These are phyloP conservation scores for Chaetorhynchus papuensis DNA, from an alignment of 2,113 vertebrate genomes.

Conservation along the genomic window DNA sequence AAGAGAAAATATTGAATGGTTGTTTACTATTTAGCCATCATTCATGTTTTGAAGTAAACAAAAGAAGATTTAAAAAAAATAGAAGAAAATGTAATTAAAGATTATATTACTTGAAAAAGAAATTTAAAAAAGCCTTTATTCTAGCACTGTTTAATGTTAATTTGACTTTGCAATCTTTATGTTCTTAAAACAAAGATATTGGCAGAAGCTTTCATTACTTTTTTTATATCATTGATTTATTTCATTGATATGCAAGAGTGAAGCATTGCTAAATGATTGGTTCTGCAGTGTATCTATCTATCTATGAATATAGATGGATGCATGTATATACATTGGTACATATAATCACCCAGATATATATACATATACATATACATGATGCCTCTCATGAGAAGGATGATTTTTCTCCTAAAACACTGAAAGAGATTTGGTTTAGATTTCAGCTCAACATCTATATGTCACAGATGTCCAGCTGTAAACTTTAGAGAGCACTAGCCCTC, in stretches of 20 bases:
- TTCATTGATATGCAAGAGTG: background rate
- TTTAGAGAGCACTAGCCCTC: background rate
- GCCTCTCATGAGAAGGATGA: background rate
- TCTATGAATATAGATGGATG: background rate
- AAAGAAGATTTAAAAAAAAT: background rate
- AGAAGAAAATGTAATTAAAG: background rate
- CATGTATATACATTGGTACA: background rate
- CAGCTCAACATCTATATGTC: background rate
- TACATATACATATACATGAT: background rate
- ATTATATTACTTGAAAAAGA: background rate
- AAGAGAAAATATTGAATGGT: background rate
- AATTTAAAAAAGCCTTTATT: background rate
- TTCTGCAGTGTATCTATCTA: background rate
- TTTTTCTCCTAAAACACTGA: background rate
- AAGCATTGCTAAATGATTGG: background rate
- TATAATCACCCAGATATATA: background rate
- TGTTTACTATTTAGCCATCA: background rate
- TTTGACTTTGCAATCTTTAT: background rate
- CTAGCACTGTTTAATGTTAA: background rate
- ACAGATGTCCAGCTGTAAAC: constrained; percentile 8
- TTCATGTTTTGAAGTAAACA: background rate
- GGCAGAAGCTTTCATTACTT: background rate
- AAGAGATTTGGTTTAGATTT: background rate
- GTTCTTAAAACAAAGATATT: background rate
- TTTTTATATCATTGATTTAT: background rate